Evolutionary conservation across 2,888 invertebrate species (phyloP).

Genomic region (Zaprionus lineosus): DNA sequence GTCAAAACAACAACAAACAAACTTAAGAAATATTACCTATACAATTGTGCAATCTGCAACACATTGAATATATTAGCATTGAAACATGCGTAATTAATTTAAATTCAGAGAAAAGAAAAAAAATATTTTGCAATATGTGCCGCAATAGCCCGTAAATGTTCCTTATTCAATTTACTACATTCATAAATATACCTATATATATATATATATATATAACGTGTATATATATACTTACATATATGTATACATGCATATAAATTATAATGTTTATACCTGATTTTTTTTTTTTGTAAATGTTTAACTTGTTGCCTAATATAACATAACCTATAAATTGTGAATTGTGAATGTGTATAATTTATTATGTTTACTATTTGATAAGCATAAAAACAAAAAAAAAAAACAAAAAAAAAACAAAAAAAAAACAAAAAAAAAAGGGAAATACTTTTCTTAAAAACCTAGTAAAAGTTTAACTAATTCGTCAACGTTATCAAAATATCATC

Average conservation of each 20-base stretch:
- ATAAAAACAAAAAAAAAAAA: too few species aligned
- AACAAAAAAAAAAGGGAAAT: too few species aligned
- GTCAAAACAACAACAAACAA: slow-evolving; percentile 5
- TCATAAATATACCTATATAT: not conserved
- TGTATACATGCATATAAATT: slow-evolving; percentile 3
- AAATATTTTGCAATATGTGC: slow-evolving; percentile 56
- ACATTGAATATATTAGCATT: not conserved
- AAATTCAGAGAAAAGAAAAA: slow-evolving; percentile 29
- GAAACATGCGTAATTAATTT: slow-evolving; percentile 20
- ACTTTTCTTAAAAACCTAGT: too few species aligned
- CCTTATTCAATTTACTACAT: slow-evolving; percentile 54
- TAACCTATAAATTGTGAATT: slow-evolving; percentile 26
- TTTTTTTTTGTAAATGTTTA: slow-evolving; percentile 17
- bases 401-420: too few species aligned
- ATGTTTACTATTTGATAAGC: too few species aligned
- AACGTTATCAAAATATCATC: too few species aligned
- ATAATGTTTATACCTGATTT: slow-evolving; percentile 19
- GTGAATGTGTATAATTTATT: slow-evolving; percentile 39
- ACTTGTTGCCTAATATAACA: slow-evolving; percentile 55
- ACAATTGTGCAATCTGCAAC: too few species aligned
- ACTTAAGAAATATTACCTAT: slow-evolving; percentile 5
- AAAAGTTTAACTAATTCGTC: too few species aligned
- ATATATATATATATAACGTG: not conserved
- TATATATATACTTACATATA: slow-evolving; percentile 2
- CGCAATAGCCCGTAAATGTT: slow-evolving; percentile 74